phyloP scores from a whole-genome alignment of 2,888 invertebrate genomes.

The Polyommatus icarus region DNA sequence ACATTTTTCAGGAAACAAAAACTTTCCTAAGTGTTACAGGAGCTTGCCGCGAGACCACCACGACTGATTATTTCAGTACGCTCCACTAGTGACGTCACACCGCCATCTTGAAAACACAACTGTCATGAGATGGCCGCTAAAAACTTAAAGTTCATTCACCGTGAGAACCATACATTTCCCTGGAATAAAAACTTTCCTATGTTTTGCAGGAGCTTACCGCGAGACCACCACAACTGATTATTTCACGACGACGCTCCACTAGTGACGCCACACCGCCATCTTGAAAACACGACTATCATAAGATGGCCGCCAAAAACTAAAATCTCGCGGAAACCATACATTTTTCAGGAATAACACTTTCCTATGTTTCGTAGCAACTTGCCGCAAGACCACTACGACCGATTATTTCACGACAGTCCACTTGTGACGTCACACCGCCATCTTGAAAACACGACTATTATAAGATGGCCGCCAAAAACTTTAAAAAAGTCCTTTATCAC shows the following conservation, averaged over 20 bases:
- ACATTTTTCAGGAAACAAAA: neutral
- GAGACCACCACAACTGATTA: no score
- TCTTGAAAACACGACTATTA: neutral
- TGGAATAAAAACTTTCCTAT: neutral
- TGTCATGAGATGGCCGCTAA: neutral
- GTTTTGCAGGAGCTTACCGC: no score
- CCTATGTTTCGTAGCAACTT: no score
- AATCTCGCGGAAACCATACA: neutral
- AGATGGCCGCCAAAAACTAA: neutral
- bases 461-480: neutral
- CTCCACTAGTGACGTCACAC: conserved; percentile 38
- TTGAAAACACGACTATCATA: neutral
- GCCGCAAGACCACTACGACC: neutral
- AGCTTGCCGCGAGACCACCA: conserved; percentile 59
- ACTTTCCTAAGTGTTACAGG: no score
- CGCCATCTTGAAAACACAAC: neutral
- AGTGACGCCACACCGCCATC: neutral
- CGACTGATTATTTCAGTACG: conserved; percentile 45
- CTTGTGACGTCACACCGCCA: neutral
- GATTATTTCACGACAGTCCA: neutral
- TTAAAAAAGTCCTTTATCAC: neutral
- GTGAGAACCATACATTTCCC: no score
- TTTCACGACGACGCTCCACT: neutral
- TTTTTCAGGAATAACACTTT: neutral
- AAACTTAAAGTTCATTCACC: neutral